Conservation (phyloP, 2,888 invertebrate species). For the Trachelus troglodyta region DNA sequence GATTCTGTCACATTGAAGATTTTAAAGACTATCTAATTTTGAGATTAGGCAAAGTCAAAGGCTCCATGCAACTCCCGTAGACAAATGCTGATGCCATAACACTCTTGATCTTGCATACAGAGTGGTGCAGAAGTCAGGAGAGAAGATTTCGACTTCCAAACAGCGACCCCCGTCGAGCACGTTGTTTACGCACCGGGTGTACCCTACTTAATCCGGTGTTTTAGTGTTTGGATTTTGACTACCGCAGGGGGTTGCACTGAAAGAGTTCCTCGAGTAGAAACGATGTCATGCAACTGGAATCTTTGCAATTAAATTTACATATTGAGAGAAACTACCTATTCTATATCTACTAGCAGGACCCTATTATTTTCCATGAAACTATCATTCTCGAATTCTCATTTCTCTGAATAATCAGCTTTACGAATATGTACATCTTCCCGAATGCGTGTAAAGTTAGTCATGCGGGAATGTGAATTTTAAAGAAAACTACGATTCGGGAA, state of each 20-base stretch:
- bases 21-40: not conserved
- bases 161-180: constrained; percentile 34
- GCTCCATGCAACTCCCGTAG: not conserved
- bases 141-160: not conserved
- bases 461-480: no score
- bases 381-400: no score
- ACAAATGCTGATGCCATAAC: not conserved
- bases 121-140: not conserved
- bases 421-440: no score
- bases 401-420: no score
- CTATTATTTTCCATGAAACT: not conserved
- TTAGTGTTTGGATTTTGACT: constrained; percentile 48
- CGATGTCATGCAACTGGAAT: constrained; percentile 18
- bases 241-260: constrained; percentile 41
- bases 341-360: not conserved
- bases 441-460: no score
- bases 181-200: constrained; percentile 39
- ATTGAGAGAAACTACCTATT: not conserved
- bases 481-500: no score
- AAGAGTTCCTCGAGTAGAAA: constrained; percentile 14
- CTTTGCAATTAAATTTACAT: not conserved
- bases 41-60: not conserved
- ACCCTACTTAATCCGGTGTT: constrained; percentile 51
- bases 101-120: not conserved
- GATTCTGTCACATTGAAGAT: not conserved